Evolutionary conservation across 2,797 vertebrate species (phyloP).

Genomic region (Coluber constrictor): DNA sequence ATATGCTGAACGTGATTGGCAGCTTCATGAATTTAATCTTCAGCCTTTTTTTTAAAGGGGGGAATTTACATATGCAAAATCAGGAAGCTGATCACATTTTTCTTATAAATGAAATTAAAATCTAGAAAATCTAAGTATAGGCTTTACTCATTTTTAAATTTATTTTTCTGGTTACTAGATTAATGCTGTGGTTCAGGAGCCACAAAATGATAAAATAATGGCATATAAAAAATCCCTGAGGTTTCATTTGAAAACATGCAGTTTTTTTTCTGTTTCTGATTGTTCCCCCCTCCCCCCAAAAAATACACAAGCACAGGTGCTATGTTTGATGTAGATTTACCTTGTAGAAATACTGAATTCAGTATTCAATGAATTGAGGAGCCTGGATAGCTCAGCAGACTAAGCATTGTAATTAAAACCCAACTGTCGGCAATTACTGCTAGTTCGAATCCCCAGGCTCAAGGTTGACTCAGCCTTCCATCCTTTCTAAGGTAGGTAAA

Average conservation of each 20-base stretch:
- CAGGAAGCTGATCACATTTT: constrained; percentile 28
- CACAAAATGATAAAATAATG: not conserved
- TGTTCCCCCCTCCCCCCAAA: not conserved
- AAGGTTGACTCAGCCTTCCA: too few relatives aligned
- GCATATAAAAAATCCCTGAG: not conserved
- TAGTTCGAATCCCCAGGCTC: too few relatives aligned
- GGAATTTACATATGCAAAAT: constrained; percentile 26
- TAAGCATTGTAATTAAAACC: too few relatives aligned
- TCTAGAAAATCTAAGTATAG: not conserved
- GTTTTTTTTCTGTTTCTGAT: not conserved
- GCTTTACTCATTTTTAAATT: not conserved
- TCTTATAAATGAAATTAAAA: constrained; percentile 20
- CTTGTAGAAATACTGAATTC: not conserved
- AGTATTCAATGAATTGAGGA: not conserved
- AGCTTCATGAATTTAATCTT: not conserved
- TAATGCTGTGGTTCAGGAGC: not conserved
- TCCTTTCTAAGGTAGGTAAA: too few relatives aligned
- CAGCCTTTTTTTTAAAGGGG: constrained; percentile 7
- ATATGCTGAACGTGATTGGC: not conserved
- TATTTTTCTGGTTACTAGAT: constrained; percentile 1
- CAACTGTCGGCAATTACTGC: too few relatives aligned
- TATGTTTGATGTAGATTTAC: not conserved
- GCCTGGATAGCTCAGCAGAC: too few relatives aligned
- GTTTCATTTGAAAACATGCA: not conserved
- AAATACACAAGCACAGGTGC: not conserved